Percentiles rank a stretch among this genome's conserved stretches.
These are phyloP conservation scores for Phaonia tiefii DNA, from an alignment of 2,888 invertebrate genomes.

Conservation along the genomic window DNA sequence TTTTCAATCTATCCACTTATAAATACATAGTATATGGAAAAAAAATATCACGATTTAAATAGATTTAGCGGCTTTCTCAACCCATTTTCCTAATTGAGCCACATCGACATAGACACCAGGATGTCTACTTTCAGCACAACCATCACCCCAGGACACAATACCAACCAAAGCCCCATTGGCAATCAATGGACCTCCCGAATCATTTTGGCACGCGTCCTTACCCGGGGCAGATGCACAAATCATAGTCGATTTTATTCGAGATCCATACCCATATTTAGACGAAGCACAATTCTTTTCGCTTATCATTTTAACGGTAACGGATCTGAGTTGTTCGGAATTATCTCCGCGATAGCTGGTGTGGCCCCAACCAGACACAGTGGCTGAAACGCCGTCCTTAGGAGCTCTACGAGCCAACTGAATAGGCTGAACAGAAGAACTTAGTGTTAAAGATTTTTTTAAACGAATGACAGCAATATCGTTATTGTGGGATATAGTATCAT, in stretches of 20 bases:
- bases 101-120: conserved; percentile 76
- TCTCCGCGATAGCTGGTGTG: too few species aligned
- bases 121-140: conserved; percentile 73
- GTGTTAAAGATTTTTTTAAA: conserved; percentile 80
- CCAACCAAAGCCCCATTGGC: conserved; percentile 72
- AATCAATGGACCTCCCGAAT: conserved; percentile 80
- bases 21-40: too few species aligned
- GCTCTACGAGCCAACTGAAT: conserved; percentile 78
- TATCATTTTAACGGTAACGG: conserved; percentile 79
- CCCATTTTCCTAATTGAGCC: conserved; percentile 70
- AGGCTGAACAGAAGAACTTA: conserved; percentile 77
- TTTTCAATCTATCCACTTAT: too few species aligned
- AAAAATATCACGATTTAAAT: too few species aligned
- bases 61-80: conserved; percentile 55
- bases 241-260: conserved; percentile 64
- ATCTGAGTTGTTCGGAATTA: conserved; percentile 73
- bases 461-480: conserved; percentile 83
- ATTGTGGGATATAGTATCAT: conserved; percentile 81
- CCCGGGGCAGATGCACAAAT: conserved; percentile 68
- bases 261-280: conserved; percentile 77
- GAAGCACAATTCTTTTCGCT: conserved; percentile 78
- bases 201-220: conserved; percentile 75
- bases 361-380: conserved; percentile 70
- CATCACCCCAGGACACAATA: conserved; percentile 78
- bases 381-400: conserved; percentile 65